Base-by-base conservation (phyloP, 2,888 invertebrate genomes). In the Trissoscelio sp. region DNA sequence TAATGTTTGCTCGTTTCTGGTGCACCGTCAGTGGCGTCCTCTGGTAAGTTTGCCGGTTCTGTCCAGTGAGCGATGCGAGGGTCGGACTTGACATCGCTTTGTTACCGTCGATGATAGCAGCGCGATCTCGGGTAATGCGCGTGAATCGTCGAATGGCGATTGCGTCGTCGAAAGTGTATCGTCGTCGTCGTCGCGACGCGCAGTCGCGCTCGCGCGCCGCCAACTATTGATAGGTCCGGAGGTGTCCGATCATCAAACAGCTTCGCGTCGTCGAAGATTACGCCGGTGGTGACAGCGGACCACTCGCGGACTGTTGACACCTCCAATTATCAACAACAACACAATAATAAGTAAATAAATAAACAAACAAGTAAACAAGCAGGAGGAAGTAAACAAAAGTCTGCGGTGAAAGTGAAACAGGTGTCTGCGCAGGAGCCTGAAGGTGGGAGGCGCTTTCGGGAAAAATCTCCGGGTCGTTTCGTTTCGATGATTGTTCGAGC, bases 171-270 rank as follows among this genome's bases (percentile, higher is more conserved):
- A 51, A 62, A 53, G 70, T 72, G 18, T 37, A 55, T 67, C 48
- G n/a, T n/a, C n/a, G n/a, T n/a, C n/a, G n/a, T n/a, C 77, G 80
- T 42, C 64, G 73, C 67, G 78, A 75, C 81, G 75, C 72, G 81
- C 81, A 82, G 81, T 60, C 67, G 81, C 81, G 62, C 24, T 57
- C 24, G 72, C 77, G 53, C 69, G 58, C 46, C 67, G 73, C 34
- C 66, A 31, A 55, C 78, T 79, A 82, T 82, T 82, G 82, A 82
- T 82, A 72, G 79, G 31, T 5, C 55, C 14, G 77, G 55, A 62
- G 57, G 18, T 22, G 58, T 66, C 62, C 58, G 66, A 53, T 9
- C 20, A 60, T 67, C 62, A 67, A 79, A 62, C 60, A 55, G 73
- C 60, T 9, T 58, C 53, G 70, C 78, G 64, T 42, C 60, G 51